Evolutionary conservation across 2,888 invertebrate species (phyloP).

Genomic region (Orgyia antiqua): DNA sequence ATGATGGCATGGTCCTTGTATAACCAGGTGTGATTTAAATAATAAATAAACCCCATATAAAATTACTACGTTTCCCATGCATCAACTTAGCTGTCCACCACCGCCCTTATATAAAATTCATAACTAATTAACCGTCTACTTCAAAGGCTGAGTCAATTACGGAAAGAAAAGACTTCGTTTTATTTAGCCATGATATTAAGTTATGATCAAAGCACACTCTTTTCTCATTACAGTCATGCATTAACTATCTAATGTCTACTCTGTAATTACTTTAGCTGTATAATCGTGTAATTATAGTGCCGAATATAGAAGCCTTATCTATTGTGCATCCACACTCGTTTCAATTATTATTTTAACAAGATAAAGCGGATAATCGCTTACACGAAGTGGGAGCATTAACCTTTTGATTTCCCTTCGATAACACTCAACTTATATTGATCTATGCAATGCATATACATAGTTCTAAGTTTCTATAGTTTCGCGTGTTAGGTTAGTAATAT

Average conservation of each 20-base stretch:
- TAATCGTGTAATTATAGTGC: conserved; percentile 20
- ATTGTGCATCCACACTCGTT: conserved; percentile 30
- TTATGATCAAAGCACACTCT: background rate
- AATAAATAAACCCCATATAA: too few species aligned
- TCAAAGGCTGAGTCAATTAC: too few species aligned
- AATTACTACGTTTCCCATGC: too few species aligned
- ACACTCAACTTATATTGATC: conserved; percentile 11
- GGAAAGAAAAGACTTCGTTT: too few species aligned
- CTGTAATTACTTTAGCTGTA: conserved; percentile 11
- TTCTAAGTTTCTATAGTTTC: conserved; percentile 1
- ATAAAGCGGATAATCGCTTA: conserved; percentile 30
- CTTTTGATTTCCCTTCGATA: conserved; percentile 27
- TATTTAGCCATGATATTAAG: too few species aligned
- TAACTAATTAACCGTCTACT: too few species aligned
- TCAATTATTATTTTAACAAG: conserved; percentile 37
- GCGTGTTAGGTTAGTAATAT: conserved; percentile 6
- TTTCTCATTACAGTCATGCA: background rate
- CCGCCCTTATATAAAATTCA: too few species aligned
- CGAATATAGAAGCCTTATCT: conserved; percentile 13
- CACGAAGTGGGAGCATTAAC: conserved; percentile 31
- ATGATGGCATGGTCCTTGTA: too few species aligned
- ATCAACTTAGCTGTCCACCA: too few species aligned
- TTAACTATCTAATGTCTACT: conserved; percentile 3
- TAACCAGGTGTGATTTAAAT: too few species aligned
- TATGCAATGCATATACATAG: conserved; percentile 7